Conservation (phyloP, 2,113 vertebrate genomes). For the Perca schrenkii region DNA sequence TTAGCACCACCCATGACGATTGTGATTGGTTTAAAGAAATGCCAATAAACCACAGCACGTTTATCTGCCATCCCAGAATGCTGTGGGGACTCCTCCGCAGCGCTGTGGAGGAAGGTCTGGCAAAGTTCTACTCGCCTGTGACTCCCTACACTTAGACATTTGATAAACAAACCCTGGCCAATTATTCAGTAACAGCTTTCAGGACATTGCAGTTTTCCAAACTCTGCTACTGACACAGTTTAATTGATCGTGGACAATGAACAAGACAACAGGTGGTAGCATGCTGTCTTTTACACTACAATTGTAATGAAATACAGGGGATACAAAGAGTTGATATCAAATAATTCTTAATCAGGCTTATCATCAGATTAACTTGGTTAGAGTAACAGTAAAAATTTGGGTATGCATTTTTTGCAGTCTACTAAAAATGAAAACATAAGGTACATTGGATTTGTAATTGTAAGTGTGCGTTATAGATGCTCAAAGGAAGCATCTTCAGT, state of each 20-base stretch:
- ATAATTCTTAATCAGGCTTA: background rate
- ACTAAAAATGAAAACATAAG: background rate
- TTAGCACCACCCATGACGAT: too few relatives aligned
- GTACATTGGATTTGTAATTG: background rate
- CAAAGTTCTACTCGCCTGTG: too few relatives aligned
- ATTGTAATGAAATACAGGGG: background rate
- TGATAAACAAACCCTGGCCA: background rate
- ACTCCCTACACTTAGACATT: background rate
- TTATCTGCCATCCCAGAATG: too few relatives aligned
- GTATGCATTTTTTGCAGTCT: background rate
- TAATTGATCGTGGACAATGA: background rate
- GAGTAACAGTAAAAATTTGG: background rate
- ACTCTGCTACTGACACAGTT: background rate
- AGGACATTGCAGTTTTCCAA: background rate
- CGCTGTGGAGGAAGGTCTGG: too few relatives aligned
- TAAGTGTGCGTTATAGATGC: background rate
- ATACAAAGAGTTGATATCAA: conserved; percentile 8
- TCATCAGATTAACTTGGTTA: background rate
- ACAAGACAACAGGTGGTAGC: background rate
- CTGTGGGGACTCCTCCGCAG: too few relatives aligned
- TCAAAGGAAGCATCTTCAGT: background rate
- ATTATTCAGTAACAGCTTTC: background rate
- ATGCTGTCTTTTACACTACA: background rate
- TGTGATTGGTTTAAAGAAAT: too few relatives aligned
- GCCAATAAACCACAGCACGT: too few relatives aligned